Base-by-base conservation (phyloP, 2,797 vertebrate species). In the Sebastes glaucus region DNA sequence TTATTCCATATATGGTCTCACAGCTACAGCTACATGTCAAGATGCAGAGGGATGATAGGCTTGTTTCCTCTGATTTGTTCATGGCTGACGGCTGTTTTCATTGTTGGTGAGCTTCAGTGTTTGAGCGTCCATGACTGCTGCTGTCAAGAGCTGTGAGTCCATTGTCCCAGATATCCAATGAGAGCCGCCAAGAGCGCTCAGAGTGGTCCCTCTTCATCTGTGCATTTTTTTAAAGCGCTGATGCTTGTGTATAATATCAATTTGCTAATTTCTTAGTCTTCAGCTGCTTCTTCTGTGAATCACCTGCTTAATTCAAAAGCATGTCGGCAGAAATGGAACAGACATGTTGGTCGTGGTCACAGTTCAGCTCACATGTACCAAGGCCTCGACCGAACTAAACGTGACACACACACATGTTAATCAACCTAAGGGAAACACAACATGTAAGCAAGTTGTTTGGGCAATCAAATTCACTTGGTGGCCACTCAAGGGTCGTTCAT, bases 391-490 rank as follows among this genome's bases (percentile, higher is more conserved):
- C 16, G 57, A 88, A 76, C 6, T 11, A 65, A 71, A 77, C 78
- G 27, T n/a, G 69, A 73, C 67, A 78, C 30, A 32, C 69, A 68
- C 49, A 35, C 35, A 71, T 11, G 13, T 55, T 71, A 71, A 88
- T 83, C 73, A 85, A 71, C 63, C 61, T 14, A 33, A 71, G 64
- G 78, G 72, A 82, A 64, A 42, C 22, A 20, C 46, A 67, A 81
- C 59, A 83, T 73, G 56, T 62, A 86, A 82, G 75, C 79, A 64
- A 73, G 63, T 64, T 78, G 76, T 84, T 83, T 78, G 46, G 30
- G 46, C 80, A 80, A 78, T 91, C 85, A 91, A 78, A 82, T 86
- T 74, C 38, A 42, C 38, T 42, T 23, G 74, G 70, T 30, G 4
- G n/a, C 53, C 71, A 72, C 71, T 83, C 71, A 74, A 35, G 7